Evolutionary conservation across 2,888 invertebrate genomes (phyloP).

Genomic region (Apamea monoglypha): DNA sequence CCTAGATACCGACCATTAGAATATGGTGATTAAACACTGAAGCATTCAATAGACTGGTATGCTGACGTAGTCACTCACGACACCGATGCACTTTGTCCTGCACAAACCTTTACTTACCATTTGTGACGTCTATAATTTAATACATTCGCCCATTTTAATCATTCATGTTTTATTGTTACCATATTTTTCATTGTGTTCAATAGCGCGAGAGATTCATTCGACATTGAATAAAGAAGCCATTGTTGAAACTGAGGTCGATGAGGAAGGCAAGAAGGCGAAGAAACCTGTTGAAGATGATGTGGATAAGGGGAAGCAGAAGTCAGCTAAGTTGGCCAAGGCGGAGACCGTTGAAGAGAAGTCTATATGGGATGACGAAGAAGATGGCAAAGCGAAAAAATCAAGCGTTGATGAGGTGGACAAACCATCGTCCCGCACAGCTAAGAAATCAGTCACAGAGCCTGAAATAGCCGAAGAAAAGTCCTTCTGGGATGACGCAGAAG

Average conservation of each 20-base stretch:
- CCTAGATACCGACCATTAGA: constrained; percentile 79
- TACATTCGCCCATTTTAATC: constrained; percentile 70
- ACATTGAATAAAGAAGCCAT: constrained; percentile 86
- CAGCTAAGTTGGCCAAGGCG: constrained; percentile 70
- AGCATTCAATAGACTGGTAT: constrained; percentile 87
- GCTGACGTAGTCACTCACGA: constrained; percentile 78
- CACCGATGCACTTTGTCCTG: constrained; percentile 69
- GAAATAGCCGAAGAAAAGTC: constrained; percentile 78
- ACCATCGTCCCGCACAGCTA: constrained; percentile 66
- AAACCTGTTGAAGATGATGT: constrained; percentile 75
- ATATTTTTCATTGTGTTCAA: constrained; percentile 80
- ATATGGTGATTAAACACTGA: constrained; percentile 76
- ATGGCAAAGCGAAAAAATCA: constrained; percentile 73
- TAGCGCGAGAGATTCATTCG: constrained; percentile 89
- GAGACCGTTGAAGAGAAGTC: constrained; percentile 77
- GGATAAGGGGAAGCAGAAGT: constrained; percentile 65
- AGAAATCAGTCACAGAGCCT: constrained; percentile 73
- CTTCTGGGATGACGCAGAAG: constrained; percentile 76
- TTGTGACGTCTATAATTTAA: constrained; percentile 81
- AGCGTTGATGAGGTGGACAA: constrained; percentile 72
- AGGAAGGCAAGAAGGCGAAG: constrained; percentile 75
- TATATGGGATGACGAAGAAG: constrained; percentile 80
- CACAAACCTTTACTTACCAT: constrained; percentile 72
- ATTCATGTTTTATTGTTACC: constrained; percentile 75
- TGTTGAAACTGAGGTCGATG: constrained; percentile 88